Conservation (phyloP, 2,113 vertebrate genomes). For the Sinocyclocheilus rhinocerous region DNA sequence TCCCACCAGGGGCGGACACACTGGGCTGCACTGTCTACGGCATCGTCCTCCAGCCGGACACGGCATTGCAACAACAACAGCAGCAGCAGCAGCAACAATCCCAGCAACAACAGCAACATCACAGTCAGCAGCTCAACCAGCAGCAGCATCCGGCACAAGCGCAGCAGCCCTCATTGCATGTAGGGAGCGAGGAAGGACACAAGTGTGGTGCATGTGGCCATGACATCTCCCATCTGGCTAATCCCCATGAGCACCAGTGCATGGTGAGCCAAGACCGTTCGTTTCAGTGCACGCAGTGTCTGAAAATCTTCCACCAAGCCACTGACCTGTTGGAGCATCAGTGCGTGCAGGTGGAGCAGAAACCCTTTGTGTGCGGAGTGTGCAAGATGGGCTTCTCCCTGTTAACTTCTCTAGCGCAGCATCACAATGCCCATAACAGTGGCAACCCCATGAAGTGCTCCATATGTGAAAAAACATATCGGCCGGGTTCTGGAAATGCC, state of each 20-base stretch:
- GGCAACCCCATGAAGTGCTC: slow-evolving; percentile 91
- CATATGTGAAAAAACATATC: slow-evolving; percentile 96
- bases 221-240: slow-evolving; percentile 88
- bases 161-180: slow-evolving; percentile 72
- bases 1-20: slow-evolving; percentile 81
- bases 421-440: slow-evolving; percentile 91
- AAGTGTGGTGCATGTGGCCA: slow-evolving; percentile 94
- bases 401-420: slow-evolving; percentile 92
- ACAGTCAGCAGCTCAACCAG: slow-evolving; percentile 65
- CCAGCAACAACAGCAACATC: slow-evolving; percentile 70
- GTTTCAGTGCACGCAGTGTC: slow-evolving; percentile 97
- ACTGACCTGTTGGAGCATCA: slow-evolving; percentile 95
- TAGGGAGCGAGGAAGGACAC: slow-evolving; percentile 81
- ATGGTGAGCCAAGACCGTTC: slow-evolving; percentile 91
- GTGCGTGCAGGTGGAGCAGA: slow-evolving; percentile 97
- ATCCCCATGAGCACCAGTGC: slow-evolving; percentile 95
- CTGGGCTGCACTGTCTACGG: slow-evolving; percentile 94
- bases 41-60: slow-evolving; percentile 90
- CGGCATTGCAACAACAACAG: slow-evolving; percentile 75
- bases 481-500: slow-evolving; percentile 73
- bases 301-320: slow-evolving; percentile 98
- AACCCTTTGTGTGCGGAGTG: slow-evolving; percentile 94
- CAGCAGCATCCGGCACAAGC: slow-evolving; percentile 68
- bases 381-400: slow-evolving; percentile 99
- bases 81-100: slow-evolving; percentile 30